These are phyloP conservation scores for Yponomeuta evonymella DNA, from an alignment of 2,888 invertebrate genomes.

Conservation along the genomic window DNA sequence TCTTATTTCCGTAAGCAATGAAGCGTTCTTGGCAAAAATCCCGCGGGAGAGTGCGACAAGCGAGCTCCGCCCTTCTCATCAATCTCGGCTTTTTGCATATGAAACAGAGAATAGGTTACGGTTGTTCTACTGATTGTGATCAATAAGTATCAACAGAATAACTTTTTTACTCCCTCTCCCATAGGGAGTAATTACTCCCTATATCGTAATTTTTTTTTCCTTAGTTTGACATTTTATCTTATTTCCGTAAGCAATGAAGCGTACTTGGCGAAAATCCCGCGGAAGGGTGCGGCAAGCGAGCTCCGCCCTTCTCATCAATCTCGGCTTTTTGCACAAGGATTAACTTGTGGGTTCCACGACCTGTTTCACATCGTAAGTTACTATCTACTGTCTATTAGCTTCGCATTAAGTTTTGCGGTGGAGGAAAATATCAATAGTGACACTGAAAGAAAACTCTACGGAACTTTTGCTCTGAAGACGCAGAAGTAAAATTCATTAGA, in stretches of 20 bases:
- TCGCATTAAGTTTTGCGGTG: conserved; percentile 8
- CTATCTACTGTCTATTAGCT: conserved; percentile 18
- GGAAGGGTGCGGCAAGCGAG: conserved; percentile 15
- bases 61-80: conserved; percentile 26
- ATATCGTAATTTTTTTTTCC: background rate
- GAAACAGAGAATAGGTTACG: too few species aligned
- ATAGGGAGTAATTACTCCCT: too few species aligned
- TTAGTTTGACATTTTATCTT: background rate
- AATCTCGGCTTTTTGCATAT: conserved; percentile 40
- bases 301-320: conserved; percentile 32
- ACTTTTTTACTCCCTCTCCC: too few species aligned
- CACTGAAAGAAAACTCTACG: background rate
- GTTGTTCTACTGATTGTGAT: too few species aligned
- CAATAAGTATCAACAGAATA: too few species aligned
- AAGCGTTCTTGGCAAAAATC: background rate
- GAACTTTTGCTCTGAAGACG: background rate
- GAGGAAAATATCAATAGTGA: background rate
- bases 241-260: background rate
- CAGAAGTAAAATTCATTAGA: too few species aligned
- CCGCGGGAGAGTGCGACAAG: conserved; percentile 12
- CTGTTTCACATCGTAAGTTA: conserved; percentile 34
- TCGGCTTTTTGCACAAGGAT: conserved; percentile 41
- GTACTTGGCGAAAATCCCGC: background rate
- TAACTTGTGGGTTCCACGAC: conserved; percentile 33
- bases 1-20: background rate